Conservation (phyloP, 2,113 vertebrate species). For the Sapajus apella region DNA sequence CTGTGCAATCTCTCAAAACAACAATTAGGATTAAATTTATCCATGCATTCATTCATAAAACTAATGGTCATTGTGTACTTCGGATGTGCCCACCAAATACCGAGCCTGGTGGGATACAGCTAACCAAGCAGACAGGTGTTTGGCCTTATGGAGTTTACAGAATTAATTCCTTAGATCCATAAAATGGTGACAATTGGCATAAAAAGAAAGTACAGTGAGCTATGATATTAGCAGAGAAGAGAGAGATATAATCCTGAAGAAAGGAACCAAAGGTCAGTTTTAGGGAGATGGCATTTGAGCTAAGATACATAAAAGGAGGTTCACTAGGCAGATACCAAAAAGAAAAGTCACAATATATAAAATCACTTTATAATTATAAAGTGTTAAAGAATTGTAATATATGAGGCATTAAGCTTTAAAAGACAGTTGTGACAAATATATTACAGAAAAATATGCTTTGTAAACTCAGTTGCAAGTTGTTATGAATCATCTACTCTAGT, state of each 20-base stretch:
- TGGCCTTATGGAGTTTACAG: not conserved
- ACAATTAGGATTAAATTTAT: not conserved
- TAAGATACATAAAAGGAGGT: not conserved
- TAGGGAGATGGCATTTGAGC: not conserved
- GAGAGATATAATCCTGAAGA: not conserved
- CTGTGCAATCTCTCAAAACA: not conserved
- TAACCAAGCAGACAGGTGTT: not conserved
- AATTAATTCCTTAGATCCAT: not conserved
- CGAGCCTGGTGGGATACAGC: rapidly evolving
- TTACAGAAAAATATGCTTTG: not conserved
- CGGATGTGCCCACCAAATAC: not conserved
- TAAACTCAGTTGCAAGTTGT: not conserved
- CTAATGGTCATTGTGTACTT: not conserved
- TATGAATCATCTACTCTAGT: not conserved
- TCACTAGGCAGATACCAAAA: not conserved
- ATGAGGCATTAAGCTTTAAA: not conserved
- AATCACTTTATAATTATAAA: not conserved
- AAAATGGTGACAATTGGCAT: not conserved
- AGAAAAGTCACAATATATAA: not conserved
- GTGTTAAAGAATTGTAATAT: not conserved
- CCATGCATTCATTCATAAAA: not conserved
- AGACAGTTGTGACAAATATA: not conserved
- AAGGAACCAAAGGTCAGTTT: not conserved
- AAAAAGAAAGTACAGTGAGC: not conserved
- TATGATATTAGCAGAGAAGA: not conserved